Percentiles rank a stretch among this genome's conserved stretches.
phyloP scores from a whole-genome alignment of 1,140 invertebrate genomes.

The Bombus superbus region DNA sequence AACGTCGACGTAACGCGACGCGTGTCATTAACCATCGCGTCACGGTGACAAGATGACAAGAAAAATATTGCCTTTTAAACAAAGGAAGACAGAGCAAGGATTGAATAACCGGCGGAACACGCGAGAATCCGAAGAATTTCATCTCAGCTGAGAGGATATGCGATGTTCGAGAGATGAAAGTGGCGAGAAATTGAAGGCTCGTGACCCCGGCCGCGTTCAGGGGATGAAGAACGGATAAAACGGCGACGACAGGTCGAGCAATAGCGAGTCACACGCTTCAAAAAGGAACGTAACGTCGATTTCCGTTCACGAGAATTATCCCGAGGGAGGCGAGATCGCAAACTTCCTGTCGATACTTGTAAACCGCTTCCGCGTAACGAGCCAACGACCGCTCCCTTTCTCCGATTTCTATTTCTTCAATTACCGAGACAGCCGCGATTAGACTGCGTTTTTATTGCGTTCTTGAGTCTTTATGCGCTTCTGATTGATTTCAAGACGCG shows the following conservation, averaged over 20 bases:
- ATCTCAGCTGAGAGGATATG: neutral
- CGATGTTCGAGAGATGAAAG: neutral
- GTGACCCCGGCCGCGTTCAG: neutral
- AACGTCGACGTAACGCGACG: neutral
- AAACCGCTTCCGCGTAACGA: conserved; percentile 1
- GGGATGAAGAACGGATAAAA: neutral
- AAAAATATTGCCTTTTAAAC: neutral
- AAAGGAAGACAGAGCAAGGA: neutral
- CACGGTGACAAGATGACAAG: neutral
- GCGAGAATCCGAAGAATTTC: neutral
- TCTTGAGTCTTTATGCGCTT: too few species aligned
- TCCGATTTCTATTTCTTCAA: neutral
- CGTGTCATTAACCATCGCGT: neutral
- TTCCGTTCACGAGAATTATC: conserved; percentile 27
- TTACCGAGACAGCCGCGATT: neutral
- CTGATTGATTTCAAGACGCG: too few species aligned
- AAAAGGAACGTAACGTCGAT: neutral
- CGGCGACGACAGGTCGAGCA: neutral
- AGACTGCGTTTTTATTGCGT: too few species aligned
- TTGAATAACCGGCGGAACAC: neutral
- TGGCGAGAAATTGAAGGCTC: conserved; percentile 8
- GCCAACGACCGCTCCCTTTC: neutral
- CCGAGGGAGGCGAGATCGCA: neutral
- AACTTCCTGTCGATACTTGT: conserved; percentile 26
- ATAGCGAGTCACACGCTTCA: conserved; percentile 20